Evolutionary conservation across 2,888 invertebrate genomes (phyloP), one percentile per base, ranked within the genome.

Genomic region (Pammene aurita): DNA sequence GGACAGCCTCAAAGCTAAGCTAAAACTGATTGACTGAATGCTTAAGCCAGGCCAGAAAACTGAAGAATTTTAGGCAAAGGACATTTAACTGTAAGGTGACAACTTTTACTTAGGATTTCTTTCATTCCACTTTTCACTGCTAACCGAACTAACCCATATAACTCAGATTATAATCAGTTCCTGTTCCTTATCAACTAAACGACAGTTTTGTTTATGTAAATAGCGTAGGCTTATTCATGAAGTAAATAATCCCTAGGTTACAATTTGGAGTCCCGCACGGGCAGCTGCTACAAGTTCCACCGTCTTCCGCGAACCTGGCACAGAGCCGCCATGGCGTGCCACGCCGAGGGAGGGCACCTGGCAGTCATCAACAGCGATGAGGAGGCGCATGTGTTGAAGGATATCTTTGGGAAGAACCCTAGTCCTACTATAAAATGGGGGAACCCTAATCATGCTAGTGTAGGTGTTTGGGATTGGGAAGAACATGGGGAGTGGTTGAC

Each of bases 251-350:
- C 26, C 26, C 26, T 26, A 71, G 71, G 42, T 10, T 71, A 71
- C 55, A 35, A 41, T 14, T 10, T 42, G 11, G 57, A 67, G 18
- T 34, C 46, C 10, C 54, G 55, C 7, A 67, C 67, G 9, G 60
- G 65, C 13, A 67, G 67, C 56, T 71, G 71, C 35, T 71, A 71
- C 61, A 71, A 67, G 62, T 68, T 66, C 61, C 68, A 71, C 65
- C n/a, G 11, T 7, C 7, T 55, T n/a, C 34, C 55, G 0, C 18
- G 60, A 13, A 52, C 52, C 26, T 71, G 68, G 65, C 41, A 48
- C 10, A 41, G 50, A 1, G 67, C 71, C 2, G 55, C 41, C 10
- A 50, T 35, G 61, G 61, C 52, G 10, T 71, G 71, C 57, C 41
- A n/a, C 1, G 67, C 67, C 0, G 71, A 71, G 14, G 60, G 56